Conservation (phyloP, 2,797 vertebrate species). For the Hapalemur alaotrensis region DNA sequence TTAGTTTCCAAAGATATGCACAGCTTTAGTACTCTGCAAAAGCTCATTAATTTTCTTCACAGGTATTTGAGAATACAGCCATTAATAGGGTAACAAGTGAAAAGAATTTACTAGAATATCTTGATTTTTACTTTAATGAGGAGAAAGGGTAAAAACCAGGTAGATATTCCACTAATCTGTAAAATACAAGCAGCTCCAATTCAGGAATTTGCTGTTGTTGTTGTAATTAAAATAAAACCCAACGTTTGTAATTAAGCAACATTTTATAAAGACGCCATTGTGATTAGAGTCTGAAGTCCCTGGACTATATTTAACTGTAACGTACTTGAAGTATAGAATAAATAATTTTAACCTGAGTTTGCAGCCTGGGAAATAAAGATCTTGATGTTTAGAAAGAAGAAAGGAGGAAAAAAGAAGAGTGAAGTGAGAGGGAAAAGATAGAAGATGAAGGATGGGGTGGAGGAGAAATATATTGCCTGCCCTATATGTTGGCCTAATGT, state of each 20-base stretch:
- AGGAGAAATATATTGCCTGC: not conserved
- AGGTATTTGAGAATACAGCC: constrained; percentile 52
- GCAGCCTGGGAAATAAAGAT: not conserved
- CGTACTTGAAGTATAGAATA: not conserved
- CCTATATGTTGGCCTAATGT: not conserved
- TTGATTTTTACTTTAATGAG: constrained; percentile 63
- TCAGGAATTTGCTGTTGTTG: not conserved
- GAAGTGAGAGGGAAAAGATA: not conserved
- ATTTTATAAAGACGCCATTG: not conserved
- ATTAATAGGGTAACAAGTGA: constrained; percentile 13
- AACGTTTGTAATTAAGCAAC: constrained; percentile 32
- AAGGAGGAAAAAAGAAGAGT: not conserved
- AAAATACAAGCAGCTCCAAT: not conserved
- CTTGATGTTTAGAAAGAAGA: not conserved
- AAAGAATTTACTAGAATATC: constrained; percentile 46
- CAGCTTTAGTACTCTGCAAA: constrained; percentile 17
- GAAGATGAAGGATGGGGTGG: rapidly evolving
- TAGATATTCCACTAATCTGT: not conserved
- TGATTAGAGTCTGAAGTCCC: not conserved
- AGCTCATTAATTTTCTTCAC: constrained; percentile 68
- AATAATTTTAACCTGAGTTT: not conserved
- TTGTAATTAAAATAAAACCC: not conserved
- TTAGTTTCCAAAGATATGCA: constrained; percentile 60
- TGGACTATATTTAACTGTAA: not conserved
- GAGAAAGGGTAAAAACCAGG: not conserved